Base-by-base conservation (phyloP, 2,113 vertebrate species). In the Pleuronectes platessa region DNA sequence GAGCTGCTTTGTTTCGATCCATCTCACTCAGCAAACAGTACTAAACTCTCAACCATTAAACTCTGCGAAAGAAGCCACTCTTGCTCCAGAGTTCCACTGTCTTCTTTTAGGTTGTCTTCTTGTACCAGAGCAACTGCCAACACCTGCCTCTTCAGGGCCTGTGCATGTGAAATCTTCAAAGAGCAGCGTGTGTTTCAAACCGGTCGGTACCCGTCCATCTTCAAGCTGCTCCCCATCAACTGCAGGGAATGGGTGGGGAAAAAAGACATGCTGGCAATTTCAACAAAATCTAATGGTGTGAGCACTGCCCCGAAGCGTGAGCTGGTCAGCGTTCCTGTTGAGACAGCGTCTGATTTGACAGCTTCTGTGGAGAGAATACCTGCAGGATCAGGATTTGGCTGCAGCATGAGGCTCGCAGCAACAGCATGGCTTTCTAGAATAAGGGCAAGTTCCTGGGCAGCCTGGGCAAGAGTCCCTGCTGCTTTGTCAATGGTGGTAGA, bases 11-110 rank as follows among this genome's bases (percentile, higher is more conserved):
- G 47, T 69, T 74, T 86, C 55, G 68, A 18, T 81, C 74, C 31
- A 55, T 81, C 84, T 65, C 72, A 53, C 65, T 82, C 82, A 87
- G 79, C 76, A 85, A 80, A 80, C 54, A 40, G 49, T 11, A 23
- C 31, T 62, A 13, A 45, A 60, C 24, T 72, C 17, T 62, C 12
- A 26, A 49, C 45, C 45, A 49, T 18, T 49, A 54, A 65, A 12
- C 64, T 26, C 5, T 56, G 26, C 17, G 53, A 35, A 20, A 55
- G 17, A 62, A 61, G 26, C 10, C 31, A 47, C 6, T 68, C 64
- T 54, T 23, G 23, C 45, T 5, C 12, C 47, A 21, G n/a, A 12
- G 45, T 42, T 63, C 8, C 47, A 24, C 24, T 42, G 0, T 53
- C 61, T 68, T 26, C 21, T 54, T 53, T 68, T 17, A 20, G 24